Evolutionary conservation across 2,113 vertebrate genomes (phyloP), one percentile per base, ranked within the genome.

Genomic region (Gallinago undulata): DNA sequence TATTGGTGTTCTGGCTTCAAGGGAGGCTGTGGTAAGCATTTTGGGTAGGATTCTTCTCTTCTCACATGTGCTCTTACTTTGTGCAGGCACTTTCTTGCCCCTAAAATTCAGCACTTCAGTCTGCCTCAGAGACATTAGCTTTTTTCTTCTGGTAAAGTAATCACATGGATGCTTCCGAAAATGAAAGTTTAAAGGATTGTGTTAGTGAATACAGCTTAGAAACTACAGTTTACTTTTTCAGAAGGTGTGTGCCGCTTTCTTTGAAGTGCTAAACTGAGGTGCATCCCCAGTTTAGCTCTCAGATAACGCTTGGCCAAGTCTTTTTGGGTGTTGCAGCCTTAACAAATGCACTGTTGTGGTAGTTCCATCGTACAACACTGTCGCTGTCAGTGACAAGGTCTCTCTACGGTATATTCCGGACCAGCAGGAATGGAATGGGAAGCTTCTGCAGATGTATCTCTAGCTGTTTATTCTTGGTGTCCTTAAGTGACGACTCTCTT

Each of bases 51-150:
- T 68, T 51, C 21, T 68, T 81, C 35, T 63, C 31, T n/a, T 85
- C 48, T 93, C 1, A 2, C 10, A 15, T 5, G 2, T 35, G 10
- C 13, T 43, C 13, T 48, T 68, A n/a, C 31, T 53, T 63, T 27
- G 37, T 35, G 33, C 11, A 1, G 30, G 6, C 0, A 0, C n/a
- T 66, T 76, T 69, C 10, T 62, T 3, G 1, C 37, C 59, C 21
- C 6, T 60, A 41, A 13, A 55, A 6, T 60, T 63, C 76, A 59
- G 19, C 15, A 31, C 24, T 79, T 92, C 41, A 55, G 0, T 73
- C 47, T 86, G 28, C 31, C 11, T 72, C 43, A 4, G 31, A 70
- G 37, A 37, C 15, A 17, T 1, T 0, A 41, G 3, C 1, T 19
- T 76, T 50, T 68, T 91, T 73, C 25, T 90, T 84, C 55, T 74